Conservation (phyloP, 2,888 invertebrate species). For the Eurytoma californica region DNA sequence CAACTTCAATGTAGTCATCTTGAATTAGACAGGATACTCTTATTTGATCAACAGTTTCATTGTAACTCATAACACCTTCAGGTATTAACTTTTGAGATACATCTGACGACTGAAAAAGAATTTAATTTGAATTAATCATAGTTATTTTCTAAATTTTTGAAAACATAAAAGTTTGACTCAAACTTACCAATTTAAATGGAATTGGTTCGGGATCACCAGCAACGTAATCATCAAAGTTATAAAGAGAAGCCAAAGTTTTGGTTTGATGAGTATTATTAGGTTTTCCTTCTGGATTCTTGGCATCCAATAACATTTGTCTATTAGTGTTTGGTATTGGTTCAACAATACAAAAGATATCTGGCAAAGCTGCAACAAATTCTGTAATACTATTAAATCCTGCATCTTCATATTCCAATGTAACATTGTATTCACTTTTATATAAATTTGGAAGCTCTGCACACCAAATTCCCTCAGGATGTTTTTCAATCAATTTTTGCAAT, state of each 20-base stretch:
- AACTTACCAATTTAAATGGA: conserved; percentile 63
- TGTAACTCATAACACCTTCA: conserved; percentile 62
- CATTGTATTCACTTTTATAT: conserved; percentile 64
- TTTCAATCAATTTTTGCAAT: conserved; percentile 65
- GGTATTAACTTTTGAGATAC: conserved; percentile 63
- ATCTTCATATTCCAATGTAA: conserved; percentile 65
- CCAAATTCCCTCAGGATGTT: conserved; percentile 69
- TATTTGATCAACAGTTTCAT: conserved; percentile 66
- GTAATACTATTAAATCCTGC: conserved; percentile 68
- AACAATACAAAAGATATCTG: conserved; percentile 66
- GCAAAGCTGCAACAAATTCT: conserved; percentile 65
- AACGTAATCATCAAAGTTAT: conserved; percentile 60
- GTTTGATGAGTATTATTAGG: conserved; percentile 21
- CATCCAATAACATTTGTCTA: conserved; percentile 64
- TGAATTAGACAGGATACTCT: conserved; percentile 58
- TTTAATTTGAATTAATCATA: conserved; percentile 12
- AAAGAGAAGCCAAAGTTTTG: conserved; percentile 58
- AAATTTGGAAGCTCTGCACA: conserved; percentile 67
- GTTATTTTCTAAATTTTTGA: not conserved
- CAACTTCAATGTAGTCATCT: conserved; percentile 61
- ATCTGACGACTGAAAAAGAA: conserved; percentile 59
- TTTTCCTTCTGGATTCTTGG: conserved; percentile 56
- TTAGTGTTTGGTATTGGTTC: conserved; percentile 57
- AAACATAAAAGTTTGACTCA: not conserved
- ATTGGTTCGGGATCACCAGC: conserved; percentile 60